phyloP scores from a whole-genome alignment of 2,797 vertebrate species.

The Menidia menidia region DNA sequence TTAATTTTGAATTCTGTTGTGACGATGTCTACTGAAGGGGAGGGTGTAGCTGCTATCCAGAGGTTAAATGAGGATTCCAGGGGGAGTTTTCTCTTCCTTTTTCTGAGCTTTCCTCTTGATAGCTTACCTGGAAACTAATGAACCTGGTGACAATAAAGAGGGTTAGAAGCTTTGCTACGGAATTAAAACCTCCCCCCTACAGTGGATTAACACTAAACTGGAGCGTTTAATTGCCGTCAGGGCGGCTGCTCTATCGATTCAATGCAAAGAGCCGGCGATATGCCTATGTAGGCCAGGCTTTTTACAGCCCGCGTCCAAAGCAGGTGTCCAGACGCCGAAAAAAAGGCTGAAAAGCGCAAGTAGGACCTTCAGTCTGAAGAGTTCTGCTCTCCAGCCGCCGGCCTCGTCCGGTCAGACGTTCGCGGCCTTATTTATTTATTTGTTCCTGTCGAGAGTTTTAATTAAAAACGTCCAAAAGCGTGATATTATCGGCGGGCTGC shows the following conservation, averaged over 20 bases:
- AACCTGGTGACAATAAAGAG: slow-evolving; percentile 28
- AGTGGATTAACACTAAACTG: slow-evolving; percentile 16
- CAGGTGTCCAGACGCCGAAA: slow-evolving; percentile 16
- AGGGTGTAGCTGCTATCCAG: slow-evolving; percentile 36
- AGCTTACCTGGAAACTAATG: slow-evolving; percentile 38
- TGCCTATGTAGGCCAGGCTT: slow-evolving; percentile 13
- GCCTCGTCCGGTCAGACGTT: slow-evolving; percentile 38
- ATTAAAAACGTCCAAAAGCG: slow-evolving; percentile 64
- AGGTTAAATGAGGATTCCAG: slow-evolving; percentile 52
- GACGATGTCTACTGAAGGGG: slow-evolving; percentile 13
- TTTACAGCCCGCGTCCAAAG: slow-evolving; percentile 4
- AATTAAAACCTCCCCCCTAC: slow-evolving; percentile 32
- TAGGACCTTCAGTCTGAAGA: slow-evolving; percentile 6
- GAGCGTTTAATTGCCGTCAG: slow-evolving; percentile 32
- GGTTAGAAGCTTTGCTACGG: slow-evolving; percentile 22
- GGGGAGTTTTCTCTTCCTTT: slow-evolving; percentile 11
- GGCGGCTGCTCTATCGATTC: slow-evolving; percentile 34
- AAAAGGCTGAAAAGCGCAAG: slow-evolving; percentile 29
- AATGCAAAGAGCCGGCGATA: slow-evolving; percentile 6
- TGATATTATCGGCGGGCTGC: slow-evolving; percentile 58
- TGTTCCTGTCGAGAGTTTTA: slow-evolving; percentile 58
- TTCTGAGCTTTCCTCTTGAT: slow-evolving; percentile 7
- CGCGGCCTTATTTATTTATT: slow-evolving; percentile 7
- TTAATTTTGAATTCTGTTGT: slow-evolving; percentile 22
- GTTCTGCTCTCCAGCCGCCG: slow-evolving; percentile 2